Evolutionary conservation across 2,113 vertebrate species (phyloP), one percentile per base, ranked within the genome.

Genomic region (Crotalus viridis): DNA sequence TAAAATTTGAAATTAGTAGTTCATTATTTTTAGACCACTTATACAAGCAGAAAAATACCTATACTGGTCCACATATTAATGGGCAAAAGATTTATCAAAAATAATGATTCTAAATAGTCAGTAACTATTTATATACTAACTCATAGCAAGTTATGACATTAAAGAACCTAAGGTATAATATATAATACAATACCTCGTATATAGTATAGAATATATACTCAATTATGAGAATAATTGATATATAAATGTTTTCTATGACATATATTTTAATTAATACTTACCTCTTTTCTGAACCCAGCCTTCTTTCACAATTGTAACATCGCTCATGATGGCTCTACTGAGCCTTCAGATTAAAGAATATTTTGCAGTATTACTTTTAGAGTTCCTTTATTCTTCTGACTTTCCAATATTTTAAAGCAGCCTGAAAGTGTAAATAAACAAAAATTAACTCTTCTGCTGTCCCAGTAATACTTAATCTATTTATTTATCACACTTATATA

Each of bases 251-350:
- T 88, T 87, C 39, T 21, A 39, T 0, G 28, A 0, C 93, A 1
- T 81, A 94, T 8, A 85, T 88, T 51, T 33, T 26, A 64, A 52
- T 93, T 57, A 96, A 95, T 96, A 98, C 99, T 99, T 97, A 99
- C 99, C 99, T 98, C 99, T 98, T 98, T 99, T 99, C 97, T 99
- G 99, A 96, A 99, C 98, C 99, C 99, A 99, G 96, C 99, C 99
- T 99, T 99, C 99, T 98, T 99, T 99, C 98, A 99, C 98, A 98
- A 99, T 98, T 98, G 99, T 99, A 97, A 99, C 99, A 99, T 99
- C 99, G 98, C 98, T 99, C 99, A 99, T 99, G 98, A 98, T 99
- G 98, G 98, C 98, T 98, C 98, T 98, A 98, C 97, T 97, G 98
- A 98, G 98, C 98, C 97, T 96, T 97, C 97, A 97, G 97, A 97